Base-by-base conservation (phyloP, 2,888 invertebrate genomes). In the Erebia ligea region DNA sequence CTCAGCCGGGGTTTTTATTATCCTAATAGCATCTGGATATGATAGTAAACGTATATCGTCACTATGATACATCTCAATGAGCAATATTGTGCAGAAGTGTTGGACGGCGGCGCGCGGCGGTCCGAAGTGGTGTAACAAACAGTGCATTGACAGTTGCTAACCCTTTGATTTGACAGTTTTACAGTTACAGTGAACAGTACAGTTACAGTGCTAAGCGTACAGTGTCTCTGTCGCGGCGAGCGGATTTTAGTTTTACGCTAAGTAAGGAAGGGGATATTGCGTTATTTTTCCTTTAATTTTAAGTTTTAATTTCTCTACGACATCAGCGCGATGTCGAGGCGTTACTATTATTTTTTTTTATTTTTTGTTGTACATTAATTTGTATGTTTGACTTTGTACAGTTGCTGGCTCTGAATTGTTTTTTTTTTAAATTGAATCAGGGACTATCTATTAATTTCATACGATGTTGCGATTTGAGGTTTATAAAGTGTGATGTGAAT, bases 141-240 rank as follows among this genome's bases (percentile, higher is more conserved):
- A 77, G 77, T 76, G 77, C 74, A 76, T 70, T 73, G 78, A 78
- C 73, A 58, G n/a, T 58, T 10, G 11, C 3, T 17, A 67, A 68
- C 68, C 64, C 64, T 69, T 69, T 69, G 75, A 78, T 80, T 78
- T 45, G 45, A 45, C 45, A 45, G 45, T 45, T 45, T 76, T 13
- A 8, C 48, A 62, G 45, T 78, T 6, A 34, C 34, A 34, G 34
- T 34, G 34, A 34, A 34, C 34, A 34, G 80, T 79, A 82, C 81
- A 76, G 74, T 83, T 61, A 82, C 79, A 79, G 84, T 85, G 85
- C 79, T 86, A 85, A 85, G 85, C 77, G 78, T 84, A 85, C 82
- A 86, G 85, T 86, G 86, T 84, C 11, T n/a, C n/a, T n/a, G n/a
- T n/a, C n/a, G n/a, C n/a, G n/a, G n/a, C n/a, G n/a, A n/a, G 84